These are phyloP conservation scores for Phoenicopterus ruber DNA, from an alignment of 2,113 vertebrate genomes.

Conservation along the genomic window DNA sequence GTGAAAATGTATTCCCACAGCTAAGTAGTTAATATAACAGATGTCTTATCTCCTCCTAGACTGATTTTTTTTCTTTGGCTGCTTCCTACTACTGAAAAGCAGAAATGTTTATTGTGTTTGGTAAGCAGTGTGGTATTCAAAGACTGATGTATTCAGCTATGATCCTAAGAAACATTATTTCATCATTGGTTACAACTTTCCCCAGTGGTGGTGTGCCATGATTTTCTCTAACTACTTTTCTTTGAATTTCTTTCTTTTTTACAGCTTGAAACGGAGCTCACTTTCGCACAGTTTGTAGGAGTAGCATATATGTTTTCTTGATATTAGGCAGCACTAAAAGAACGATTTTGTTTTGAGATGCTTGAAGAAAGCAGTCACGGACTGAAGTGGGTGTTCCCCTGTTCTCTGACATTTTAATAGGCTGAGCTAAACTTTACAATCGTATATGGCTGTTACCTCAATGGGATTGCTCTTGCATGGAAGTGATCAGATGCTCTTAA, in stretches of 20 bases:
- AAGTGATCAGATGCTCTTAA: background rate
- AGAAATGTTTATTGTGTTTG: background rate
- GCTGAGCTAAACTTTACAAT: conserved; percentile 18
- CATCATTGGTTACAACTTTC: background rate
- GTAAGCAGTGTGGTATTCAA: background rate
- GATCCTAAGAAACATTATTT: background rate
- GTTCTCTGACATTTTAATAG: background rate
- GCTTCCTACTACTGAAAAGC: background rate
- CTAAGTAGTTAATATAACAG: background rate
- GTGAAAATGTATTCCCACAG: background rate
- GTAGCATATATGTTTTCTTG: background rate
- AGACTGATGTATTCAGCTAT: background rate
- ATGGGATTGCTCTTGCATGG: background rate
- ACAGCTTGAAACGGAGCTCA: background rate
- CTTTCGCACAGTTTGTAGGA: background rate
- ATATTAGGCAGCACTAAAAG: background rate
- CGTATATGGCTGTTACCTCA: background rate
- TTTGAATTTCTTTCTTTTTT: background rate
- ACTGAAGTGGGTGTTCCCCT: conserved; percentile 8
- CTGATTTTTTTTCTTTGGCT: background rate
- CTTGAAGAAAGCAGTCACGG: background rate
- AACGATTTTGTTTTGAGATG: background rate
- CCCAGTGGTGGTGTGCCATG: background rate
- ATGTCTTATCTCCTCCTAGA: background rate
- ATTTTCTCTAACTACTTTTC: background rate